Base-by-base conservation (phyloP, 92 coral and sea anemone genomes). In the Epizoanthus scotinus region DNA sequence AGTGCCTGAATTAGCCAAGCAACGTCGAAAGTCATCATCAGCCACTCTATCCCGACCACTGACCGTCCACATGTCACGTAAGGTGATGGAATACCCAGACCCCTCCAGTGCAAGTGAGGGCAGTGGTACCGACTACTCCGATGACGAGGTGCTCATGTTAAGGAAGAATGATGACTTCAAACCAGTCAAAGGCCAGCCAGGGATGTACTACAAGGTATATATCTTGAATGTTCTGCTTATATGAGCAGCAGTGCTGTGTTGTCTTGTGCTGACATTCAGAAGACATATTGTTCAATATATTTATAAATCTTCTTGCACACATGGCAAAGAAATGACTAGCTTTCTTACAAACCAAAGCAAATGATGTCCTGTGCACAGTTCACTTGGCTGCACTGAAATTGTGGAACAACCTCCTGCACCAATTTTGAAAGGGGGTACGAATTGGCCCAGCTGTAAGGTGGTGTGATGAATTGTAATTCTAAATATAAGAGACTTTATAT, bases 101-200 rank as follows among this genome's bases (percentile, higher is more conserved):
- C 59, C 84, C 49, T 70, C 83, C 12, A 95, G 89, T 18, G 84
- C 94, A 2, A 91, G 96, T 77, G 99, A 95, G 28, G 98, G 97
- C 38, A 94, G 98, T 73, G 98, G 95, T 38, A 95, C 98, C 0
- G 99, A 95, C 85, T 93, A 91, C 73, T 93, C 98, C 2, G 99
- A 95, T 79, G 99, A 95, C n/a, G 99, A 95, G 44, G 91, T 95
- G 17, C 72, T 90, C 57, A 92, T 91, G 98, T 50, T 95, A 57
- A 91, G 87, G 75, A 93, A 93, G 66, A 87, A 95, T 60, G 94
- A 91, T 49, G 98, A 93, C 9, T 95, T 95, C 70, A 87, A 90
- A 52, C 99, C 99, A 0, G 99, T 95, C 44, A 95, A 93, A 67
- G 99, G 99, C 1, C 97, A 95, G 68, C 99, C 99, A 8, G 99